Conservation (phyloP, 2,888 invertebrate genomes). For the Pachymerium ferrugineum region DNA sequence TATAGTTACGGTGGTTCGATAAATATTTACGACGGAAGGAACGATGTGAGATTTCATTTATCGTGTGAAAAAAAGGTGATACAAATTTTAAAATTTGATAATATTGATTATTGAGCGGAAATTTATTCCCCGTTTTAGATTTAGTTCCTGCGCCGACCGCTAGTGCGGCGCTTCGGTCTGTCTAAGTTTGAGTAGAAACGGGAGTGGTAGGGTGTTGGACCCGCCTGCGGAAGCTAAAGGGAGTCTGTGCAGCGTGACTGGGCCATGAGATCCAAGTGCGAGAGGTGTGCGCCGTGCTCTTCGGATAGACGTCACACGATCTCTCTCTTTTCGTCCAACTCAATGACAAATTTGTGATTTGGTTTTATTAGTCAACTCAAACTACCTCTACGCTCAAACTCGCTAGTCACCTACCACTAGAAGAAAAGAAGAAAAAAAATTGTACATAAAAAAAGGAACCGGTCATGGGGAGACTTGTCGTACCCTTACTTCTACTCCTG, state of each 20-base stretch:
- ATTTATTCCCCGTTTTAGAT: not conserved
- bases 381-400: not conserved
- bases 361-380: too few relatives aligned
- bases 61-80: not conserved
- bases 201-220: not conserved
- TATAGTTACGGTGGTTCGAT: too few relatives aligned
- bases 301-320: slow-evolving; percentile 15
- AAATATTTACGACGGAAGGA: too few relatives aligned
- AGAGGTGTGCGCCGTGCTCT: slow-evolving; percentile 25
- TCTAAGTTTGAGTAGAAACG: not conserved
- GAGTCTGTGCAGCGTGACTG: slow-evolving; percentile 27
- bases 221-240: slow-evolving; percentile 24
- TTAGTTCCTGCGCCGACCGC: not conserved
- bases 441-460: not conserved
- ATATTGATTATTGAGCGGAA: not conserved
- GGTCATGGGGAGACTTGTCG: not conserved
- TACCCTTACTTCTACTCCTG: not conserved
- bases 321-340: not conserved
- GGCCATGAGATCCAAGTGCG: slow-evolving; percentile 25
- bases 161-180: slow-evolving; percentile 1
- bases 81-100: not conserved
- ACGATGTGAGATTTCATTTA: not conserved
- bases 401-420: not conserved
- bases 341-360: slow-evolving; percentile 22
- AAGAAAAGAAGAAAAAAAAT: not conserved